These are phyloP conservation scores for Baryphthengus martii DNA, from an alignment of 2,113 vertebrate genomes.

Conservation along the genomic window DNA sequence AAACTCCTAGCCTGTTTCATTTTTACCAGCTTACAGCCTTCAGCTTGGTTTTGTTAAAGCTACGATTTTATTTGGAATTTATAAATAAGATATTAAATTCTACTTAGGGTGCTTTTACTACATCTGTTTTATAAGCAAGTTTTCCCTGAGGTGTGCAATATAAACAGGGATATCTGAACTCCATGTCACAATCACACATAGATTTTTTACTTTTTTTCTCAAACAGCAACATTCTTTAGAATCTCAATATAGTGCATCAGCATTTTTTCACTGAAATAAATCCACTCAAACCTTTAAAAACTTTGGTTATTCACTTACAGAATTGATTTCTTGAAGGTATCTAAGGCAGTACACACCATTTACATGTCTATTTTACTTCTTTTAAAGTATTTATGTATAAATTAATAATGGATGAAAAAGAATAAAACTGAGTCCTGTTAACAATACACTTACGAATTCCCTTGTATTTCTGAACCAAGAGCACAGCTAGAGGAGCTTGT, in stretches of 20 bases:
- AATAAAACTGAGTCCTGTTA: neutral
- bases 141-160: neutral
- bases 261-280: neutral
- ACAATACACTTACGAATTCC: neutral
- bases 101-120: neutral
- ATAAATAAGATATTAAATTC: neutral
- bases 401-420: neutral
- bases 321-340: neutral
- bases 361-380: neutral
- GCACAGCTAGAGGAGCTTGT: neutral
- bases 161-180: neutral
- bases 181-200: neutral
- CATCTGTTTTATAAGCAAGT: neutral
- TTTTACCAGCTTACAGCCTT: neutral
- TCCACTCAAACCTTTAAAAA: neutral
- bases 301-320: neutral
- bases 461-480: neutral
- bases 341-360: neutral
- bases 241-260: neutral
- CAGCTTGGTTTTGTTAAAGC: neutral
- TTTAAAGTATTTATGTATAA: neutral
- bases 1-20: neutral
- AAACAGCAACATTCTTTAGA: neutral
- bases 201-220: neutral
- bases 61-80: neutral